A percentile compares a stretch with the other conserved stretches of the same genome.
phyloP scores from a whole-genome alignment of 2,113 vertebrate genomes.

The Fregetta grallaria region DNA sequence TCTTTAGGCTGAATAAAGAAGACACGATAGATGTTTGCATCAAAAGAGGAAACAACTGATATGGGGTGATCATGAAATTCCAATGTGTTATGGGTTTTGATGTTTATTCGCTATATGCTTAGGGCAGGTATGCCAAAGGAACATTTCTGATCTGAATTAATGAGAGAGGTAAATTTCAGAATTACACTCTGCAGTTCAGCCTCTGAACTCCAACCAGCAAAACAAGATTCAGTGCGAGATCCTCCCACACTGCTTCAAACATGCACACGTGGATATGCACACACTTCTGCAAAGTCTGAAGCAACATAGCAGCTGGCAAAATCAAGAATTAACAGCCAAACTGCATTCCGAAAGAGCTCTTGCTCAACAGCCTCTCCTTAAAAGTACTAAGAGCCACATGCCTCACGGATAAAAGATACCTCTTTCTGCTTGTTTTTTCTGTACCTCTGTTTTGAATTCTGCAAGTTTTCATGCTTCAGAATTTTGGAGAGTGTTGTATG shows the following conservation, averaged over 20 bases:
- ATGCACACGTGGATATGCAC: not conserved
- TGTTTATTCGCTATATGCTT: not conserved
- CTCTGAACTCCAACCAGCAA: not conserved
- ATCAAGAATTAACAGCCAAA: slow-evolving; percentile 5
- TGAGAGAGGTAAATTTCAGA: not conserved
- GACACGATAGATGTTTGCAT: not conserved
- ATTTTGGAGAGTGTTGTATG: not conserved
- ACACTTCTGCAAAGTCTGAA: slow-evolving; percentile 25
- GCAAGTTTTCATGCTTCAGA: not conserved
- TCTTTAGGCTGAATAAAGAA: not conserved
- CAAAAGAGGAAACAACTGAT: not conserved
- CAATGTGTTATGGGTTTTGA: not conserved
- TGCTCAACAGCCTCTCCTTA: slow-evolving; percentile 10
- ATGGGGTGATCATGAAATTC: not conserved
- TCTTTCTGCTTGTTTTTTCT: not conserved
- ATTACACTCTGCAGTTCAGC: not conserved
- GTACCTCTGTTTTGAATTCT: not conserved
- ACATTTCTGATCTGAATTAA: not conserved
- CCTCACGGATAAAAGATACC: not conserved
- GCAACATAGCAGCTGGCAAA: slow-evolving; percentile 11
- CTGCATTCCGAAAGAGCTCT: slow-evolving; percentile 30
- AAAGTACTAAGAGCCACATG: not conserved
- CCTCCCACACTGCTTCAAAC: not conserved
- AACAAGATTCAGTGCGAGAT: not conserved
- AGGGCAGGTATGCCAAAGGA: not conserved